phyloP scores from a whole-genome alignment of 2,797 vertebrate genomes.

The Phrynocephalus forsythii region DNA sequence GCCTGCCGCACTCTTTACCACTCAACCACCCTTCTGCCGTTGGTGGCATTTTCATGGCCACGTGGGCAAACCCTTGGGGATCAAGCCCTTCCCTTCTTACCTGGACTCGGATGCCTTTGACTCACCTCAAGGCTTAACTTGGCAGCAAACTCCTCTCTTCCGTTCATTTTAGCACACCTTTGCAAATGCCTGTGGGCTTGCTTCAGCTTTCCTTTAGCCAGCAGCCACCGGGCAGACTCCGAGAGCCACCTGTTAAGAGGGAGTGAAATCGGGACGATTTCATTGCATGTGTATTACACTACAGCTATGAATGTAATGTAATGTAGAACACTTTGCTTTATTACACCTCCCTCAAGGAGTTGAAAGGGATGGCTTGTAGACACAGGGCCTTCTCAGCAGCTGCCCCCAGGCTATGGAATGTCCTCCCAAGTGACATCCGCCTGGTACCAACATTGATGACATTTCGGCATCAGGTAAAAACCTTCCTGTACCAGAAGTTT shows the following conservation, averaged over 20 bases:
- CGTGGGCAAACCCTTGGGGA: not conserved
- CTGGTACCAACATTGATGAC: too few species aligned
- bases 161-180: slow-evolving; percentile 83
- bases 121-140: slow-evolving; percentile 79
- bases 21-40: not conserved
- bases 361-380: too few species aligned
- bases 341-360: too few species aligned
- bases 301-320: too few species aligned
- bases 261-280: not conserved
- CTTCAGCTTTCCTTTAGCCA: slow-evolving; percentile 81
- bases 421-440: too few species aligned
- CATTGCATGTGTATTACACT: too few species aligned
- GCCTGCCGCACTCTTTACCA: not conserved
- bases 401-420: too few species aligned
- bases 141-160: slow-evolving; percentile 52
- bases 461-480: too few species aligned
- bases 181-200: slow-evolving; percentile 81
- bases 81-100: not conserved
- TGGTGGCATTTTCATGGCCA: not conserved
- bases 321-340: too few species aligned
- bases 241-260: slow-evolving; percentile 85
- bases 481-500: too few species aligned
- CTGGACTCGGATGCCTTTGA: not conserved
- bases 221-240: slow-evolving; percentile 89
- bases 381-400: too few species aligned